phyloP scores from a whole-genome alignment of 2,113 vertebrate genomes.

The Microcebus ravelobensis region DNA sequence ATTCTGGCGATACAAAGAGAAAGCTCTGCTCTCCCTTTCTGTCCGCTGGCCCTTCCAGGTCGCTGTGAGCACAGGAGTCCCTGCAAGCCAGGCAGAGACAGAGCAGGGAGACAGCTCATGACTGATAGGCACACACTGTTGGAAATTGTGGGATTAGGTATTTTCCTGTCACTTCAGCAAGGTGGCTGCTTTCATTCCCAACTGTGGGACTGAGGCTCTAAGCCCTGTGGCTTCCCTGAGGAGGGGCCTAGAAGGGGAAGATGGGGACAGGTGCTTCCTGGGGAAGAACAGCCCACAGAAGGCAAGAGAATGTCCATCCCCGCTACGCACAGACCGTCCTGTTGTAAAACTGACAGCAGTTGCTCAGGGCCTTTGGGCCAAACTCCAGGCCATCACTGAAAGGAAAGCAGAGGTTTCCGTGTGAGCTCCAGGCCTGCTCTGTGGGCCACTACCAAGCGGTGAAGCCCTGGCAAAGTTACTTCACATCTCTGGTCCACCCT shows the following conservation, averaged over 20 bases:
- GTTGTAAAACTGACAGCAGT: slow-evolving; percentile 84
- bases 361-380: background rate
- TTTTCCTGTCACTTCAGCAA: no score
- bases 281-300: background rate
- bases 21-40: no score
- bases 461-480: background rate
- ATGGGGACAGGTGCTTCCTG: background rate
- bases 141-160: no score
- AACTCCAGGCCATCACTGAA: background rate
- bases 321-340: slow-evolving; percentile 37
- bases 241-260: background rate
- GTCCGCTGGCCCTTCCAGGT: no score
- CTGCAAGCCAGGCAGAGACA: no score
- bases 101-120: no score
- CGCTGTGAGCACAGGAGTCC: no score
- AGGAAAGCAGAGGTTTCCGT: background rate
- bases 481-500: background rate
- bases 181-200: no score
- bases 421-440: background rate
- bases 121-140: no score
- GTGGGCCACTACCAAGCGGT: background rate
- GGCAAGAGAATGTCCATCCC: background rate
- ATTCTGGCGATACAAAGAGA: no score
- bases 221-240: background rate
- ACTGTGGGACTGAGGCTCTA: no score